Base-by-base conservation (phyloP, 2,888 invertebrate genomes). In the Emmelina monodactyla region DNA sequence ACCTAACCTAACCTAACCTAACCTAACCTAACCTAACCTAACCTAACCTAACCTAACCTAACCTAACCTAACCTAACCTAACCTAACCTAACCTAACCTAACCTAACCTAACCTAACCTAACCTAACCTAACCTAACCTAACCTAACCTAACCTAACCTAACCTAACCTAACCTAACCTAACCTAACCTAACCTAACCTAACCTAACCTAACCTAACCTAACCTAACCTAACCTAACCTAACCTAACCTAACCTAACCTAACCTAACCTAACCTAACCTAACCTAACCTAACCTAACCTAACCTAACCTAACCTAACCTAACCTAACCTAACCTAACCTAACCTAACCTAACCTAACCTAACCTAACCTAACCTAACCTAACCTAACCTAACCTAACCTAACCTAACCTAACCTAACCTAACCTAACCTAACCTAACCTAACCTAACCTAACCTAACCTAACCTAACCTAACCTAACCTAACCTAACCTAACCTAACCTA, bases 41-140 rank as follows among this genome's bases (percentile, higher is more conserved):
- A 46, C 44, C 43, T 43, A 46, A 46, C 43, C 42, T 43, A 45
- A 44, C 43, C 43, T 44, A 46, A 46, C 43, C 46, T 46, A 46
- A 44, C 40, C 40, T 40, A 25, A 25, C 25, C 25, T 25, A 25
- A 25, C 25, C 25, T 25, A 25, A 25, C 25, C 25, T 25, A 25
- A 25, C 25, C 25, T 25, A 25, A 25, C 25, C 25, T 25, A 25
- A 25, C 25, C 25, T 25, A 25, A 25, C 25, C 25, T 25, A 25
- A 25, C 25, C 25, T 25, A 25, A 4, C 25, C 25, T 25, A 25
- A 25, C 25, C n/a, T 7, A n/a, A n/a, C 4, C 25, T 19, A 19
- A 19, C 19, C 19, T 19, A 19, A 19, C 19, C 19, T 19, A 19
- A n/a, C 19, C 19, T 19, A 19, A 19, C 19, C 19, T 19, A 19